phyloP scores from a whole-genome alignment of 2,888 invertebrate species.

The Drosophila pseudotakahashii region DNA sequence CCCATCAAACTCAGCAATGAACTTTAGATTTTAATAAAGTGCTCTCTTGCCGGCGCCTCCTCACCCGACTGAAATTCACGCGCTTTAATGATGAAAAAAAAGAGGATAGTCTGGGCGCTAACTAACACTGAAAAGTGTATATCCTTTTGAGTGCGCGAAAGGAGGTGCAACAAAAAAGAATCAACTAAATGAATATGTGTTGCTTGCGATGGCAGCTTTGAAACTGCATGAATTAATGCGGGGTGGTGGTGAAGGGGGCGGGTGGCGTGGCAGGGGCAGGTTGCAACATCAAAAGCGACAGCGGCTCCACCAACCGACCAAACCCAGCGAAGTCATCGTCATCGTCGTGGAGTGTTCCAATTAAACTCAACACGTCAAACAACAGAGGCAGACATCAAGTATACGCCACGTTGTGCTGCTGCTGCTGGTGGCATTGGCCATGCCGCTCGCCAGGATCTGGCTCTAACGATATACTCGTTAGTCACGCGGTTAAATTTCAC shows the following conservation, averaged over 20 bases:
- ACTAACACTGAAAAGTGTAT: constrained; percentile 47
- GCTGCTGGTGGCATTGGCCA: constrained; percentile 56
- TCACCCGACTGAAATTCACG: constrained; percentile 9
- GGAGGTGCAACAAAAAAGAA: constrained; percentile 38
- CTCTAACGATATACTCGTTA: constrained; percentile 76
- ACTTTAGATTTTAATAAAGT: constrained; percentile 54
- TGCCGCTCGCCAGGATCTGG: constrained; percentile 35
- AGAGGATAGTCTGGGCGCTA: constrained; percentile 43
- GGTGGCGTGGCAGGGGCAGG: constrained; percentile 25
- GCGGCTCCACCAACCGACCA: constrained; percentile 17
- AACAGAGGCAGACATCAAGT: constrained; percentile 70
- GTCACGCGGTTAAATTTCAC: constrained; percentile 73
- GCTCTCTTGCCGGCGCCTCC: neutral
- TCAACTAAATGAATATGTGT: constrained; percentile 44
- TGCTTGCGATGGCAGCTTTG: constrained; percentile 47
- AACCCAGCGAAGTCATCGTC: constrained; percentile 41
- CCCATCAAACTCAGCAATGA: constrained; percentile 39
- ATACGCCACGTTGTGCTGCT: constrained; percentile 66
- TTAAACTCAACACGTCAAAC: constrained; percentile 78
- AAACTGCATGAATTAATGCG: constrained; percentile 74
- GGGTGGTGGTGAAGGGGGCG: constrained; percentile 8
- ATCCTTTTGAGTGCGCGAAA: constrained; percentile 40
- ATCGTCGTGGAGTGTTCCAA: constrained; percentile 70
- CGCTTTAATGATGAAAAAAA: constrained; percentile 46
- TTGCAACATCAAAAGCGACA: constrained; percentile 68